phyloP scores from a whole-genome alignment of 2,113 vertebrate species.

The Elgaria multicarinata region DNA sequence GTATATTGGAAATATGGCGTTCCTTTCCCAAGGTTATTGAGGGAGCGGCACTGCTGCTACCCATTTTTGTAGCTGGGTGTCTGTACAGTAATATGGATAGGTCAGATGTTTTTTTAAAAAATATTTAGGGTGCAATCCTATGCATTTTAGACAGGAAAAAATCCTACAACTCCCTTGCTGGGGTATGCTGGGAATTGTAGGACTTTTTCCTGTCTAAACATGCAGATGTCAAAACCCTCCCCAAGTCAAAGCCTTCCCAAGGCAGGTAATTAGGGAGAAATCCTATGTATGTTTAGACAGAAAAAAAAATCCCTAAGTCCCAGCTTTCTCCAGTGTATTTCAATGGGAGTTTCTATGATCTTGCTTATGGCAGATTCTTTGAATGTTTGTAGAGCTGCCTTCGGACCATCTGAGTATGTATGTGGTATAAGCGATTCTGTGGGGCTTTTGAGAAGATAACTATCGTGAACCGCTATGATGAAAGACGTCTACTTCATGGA shows the following conservation, averaged over 20 bases:
- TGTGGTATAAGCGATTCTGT: neutral
- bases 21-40: neutral
- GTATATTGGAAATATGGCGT: neutral
- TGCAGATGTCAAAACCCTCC: too few species aligned
- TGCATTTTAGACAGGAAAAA: too few species aligned
- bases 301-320: too few species aligned
- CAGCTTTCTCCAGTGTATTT: neutral
- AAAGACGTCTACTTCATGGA: too few species aligned
- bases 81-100: neutral
- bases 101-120: neutral
- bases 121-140: neutral
- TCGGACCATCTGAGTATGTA: too few species aligned
- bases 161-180: too few species aligned
- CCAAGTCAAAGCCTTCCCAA: too few species aligned
- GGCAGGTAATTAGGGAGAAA: too few species aligned
- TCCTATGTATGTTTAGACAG: too few species aligned
- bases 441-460: neutral
- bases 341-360: neutral
- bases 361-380: neutral
- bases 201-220: too few species aligned
- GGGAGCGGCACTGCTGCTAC: neutral
- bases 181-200: too few species aligned
- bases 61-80: neutral
- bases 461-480: neutral
- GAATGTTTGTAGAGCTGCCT: neutral